These are phyloP conservation scores for Hyperoodon ampullatus DNA, from an alignment of 2,113 vertebrate genomes.

Conservation along the genomic window DNA sequence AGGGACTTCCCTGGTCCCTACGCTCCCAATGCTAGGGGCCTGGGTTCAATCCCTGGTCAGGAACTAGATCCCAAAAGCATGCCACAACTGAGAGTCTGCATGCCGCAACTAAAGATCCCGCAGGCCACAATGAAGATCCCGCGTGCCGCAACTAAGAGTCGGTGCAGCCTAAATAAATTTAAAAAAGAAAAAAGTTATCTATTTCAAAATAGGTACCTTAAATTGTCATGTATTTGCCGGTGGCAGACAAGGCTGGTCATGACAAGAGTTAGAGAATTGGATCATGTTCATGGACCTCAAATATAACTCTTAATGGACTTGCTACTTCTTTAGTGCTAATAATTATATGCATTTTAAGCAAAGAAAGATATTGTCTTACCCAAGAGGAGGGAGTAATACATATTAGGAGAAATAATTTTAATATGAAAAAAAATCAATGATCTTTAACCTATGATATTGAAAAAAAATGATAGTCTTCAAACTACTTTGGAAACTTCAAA, in stretches of 20 bases:
- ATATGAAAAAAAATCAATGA: conserved; percentile 19
- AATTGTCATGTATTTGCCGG: background rate
- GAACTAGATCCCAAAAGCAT: no score
- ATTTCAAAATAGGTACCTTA: conserved; percentile 29
- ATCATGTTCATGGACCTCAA: background rate
- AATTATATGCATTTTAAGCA: conserved; percentile 36
- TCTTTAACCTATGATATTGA: background rate
- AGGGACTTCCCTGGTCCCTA: background rate
- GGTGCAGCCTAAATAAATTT: no score
- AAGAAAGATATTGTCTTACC: conserved; percentile 32
- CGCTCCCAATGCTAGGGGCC: no score
- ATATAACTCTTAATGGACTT: conserved; percentile 22
- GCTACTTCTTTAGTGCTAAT: conserved; percentile 23
- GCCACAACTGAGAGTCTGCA: no score
- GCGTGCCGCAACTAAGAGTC: no score
- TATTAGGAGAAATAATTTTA: conserved; percentile 48
- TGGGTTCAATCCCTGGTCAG: no score
- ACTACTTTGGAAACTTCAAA: conserved; percentile 29
- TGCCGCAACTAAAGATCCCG: no score
- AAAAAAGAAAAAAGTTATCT: background rate
- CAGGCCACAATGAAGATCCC: no score
- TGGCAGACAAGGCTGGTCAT: background rate
- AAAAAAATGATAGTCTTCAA: conserved; percentile 32
- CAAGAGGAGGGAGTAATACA: background rate
- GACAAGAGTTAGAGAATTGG: background rate